Conservation (phyloP, 2,113 vertebrate genomes). For the Herpailurus yagouaroundi region DNA sequence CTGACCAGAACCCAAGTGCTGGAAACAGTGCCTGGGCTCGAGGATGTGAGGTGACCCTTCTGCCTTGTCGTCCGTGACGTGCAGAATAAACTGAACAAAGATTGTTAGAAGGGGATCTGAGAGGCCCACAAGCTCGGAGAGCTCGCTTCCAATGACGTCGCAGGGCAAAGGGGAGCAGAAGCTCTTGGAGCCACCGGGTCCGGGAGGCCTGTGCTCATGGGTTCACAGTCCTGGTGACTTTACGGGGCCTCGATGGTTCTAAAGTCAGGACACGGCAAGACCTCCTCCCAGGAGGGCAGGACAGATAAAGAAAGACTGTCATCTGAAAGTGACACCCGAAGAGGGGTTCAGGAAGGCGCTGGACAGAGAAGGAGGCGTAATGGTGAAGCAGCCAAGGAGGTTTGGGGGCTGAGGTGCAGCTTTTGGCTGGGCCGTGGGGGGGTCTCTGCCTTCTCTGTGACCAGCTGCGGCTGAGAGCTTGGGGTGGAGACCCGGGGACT, state of each 20-base stretch:
- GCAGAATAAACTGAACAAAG: neutral
- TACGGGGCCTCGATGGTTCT: neutral
- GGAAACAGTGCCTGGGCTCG: neutral
- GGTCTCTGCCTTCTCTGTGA: neutral
- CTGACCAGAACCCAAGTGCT: neutral
- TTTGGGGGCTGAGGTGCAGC: neutral
- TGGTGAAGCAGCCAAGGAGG: neutral
- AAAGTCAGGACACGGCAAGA: neutral
- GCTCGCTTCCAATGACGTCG: neutral
- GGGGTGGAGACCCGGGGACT: too few species aligned
- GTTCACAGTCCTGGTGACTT: neutral
- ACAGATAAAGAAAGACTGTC: too few species aligned
- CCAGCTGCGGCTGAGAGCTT: too few species aligned
- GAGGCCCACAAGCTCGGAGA: neutral
- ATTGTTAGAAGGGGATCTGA: neutral
- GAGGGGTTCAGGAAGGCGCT: neutral
- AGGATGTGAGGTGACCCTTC: neutral
- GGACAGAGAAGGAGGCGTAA: neutral
- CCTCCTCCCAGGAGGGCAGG: rapidly evolving
- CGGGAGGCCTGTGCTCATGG: neutral
- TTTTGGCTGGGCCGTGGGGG: too few species aligned
- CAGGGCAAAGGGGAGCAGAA: neutral
- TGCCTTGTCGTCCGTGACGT: too few species aligned
- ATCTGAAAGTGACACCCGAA: neutral
- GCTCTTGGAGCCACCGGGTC: neutral